These are phyloP conservation scores for Pollicipes pollicipes DNA, from an alignment of 1,140 invertebrate genomes.

Conservation along the genomic window DNA sequence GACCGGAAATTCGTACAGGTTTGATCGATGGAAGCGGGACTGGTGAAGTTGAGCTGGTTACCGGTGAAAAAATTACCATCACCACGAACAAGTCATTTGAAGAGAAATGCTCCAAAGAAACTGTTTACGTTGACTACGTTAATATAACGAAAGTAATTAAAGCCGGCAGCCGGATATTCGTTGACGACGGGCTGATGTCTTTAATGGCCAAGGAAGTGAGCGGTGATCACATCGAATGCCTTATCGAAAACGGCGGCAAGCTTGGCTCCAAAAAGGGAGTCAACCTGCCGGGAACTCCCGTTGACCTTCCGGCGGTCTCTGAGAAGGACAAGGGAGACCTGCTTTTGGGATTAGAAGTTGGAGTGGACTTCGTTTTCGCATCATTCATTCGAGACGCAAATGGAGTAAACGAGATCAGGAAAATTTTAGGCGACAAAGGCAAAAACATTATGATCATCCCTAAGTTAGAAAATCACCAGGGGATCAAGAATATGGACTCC, in stretches of 20 bases:
- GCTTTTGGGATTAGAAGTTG: conserved; percentile 83
- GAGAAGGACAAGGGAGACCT: conserved; percentile 94
- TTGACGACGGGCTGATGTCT: conserved; percentile 96
- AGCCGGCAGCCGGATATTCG: conserved; percentile 67
- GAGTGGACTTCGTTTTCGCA: conserved; percentile 97
- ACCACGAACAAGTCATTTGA: conserved; percentile 64
- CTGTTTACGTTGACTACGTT: conserved; percentile 73
- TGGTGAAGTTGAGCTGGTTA: conserved; percentile 78
- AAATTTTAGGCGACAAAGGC: conserved; percentile 73
- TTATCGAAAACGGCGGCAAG: conserved; percentile 89
- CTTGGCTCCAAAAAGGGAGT: conserved; percentile 91
- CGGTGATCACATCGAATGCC: conserved; percentile 42
- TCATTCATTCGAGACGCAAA: conserved; percentile 90
- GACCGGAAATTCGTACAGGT: conserved; percentile 92
- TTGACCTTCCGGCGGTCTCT: conserved; percentile 94
- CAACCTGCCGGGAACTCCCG: conserved; percentile 87
- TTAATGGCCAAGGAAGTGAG: conserved; percentile 57
- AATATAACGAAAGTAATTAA: conserved; percentile 91
- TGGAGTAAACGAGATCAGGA: conserved; percentile 72
- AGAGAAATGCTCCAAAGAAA: conserved; percentile 59
- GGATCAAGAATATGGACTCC: conserved; percentile 80
- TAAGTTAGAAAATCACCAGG: conserved; percentile 96
- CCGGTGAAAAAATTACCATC: conserved; percentile 67
- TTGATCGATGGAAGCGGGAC: conserved; percentile 71
- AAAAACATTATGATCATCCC: conserved; percentile 89